Evolutionary conservation across 1,140 invertebrate genomes (phyloP), one percentile per base, ranked within the genome.

Genomic region (Drosophila athabasca): DNA sequence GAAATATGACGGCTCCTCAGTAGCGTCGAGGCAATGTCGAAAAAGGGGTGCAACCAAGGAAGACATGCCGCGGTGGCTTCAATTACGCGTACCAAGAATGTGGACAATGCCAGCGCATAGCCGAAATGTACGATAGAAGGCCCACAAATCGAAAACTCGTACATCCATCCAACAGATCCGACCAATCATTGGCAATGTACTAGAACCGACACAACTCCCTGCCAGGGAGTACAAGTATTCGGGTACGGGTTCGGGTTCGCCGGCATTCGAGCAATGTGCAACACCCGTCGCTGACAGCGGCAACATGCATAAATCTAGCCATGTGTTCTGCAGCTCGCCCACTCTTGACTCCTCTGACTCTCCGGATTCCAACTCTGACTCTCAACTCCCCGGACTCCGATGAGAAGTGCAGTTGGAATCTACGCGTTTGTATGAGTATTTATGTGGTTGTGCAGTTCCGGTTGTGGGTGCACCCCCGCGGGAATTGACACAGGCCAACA

Each of bases 41-140:
- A 15, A 76, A 85, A 58, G 90, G 79, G 89, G 80, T 83, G 81
- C 79, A 41, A 31, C 76, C 72, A 75, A 57, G 51, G 55, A 58
- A 53, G 79, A 75, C 45, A 90, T 80, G 75, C 78, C 70, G 83
- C 89, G 73, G 70, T 82, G 79, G 75, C 84, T 90, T 90, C 89
- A 90, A 90, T 90, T 90, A 90, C 78, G 79, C 88, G 71, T 88
- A 78, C 73, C 62, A 87, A 59, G 82, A 90, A 90, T 89, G 84
- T 61, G 70, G 72, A 84, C 80, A 89, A 88, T 79, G 84, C 79
- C 48, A 59, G 62, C 73, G 67, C 77, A 54, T 82, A 53, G 78
- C 78, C 78, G 5, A 84, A 84, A 88, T 71, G 67, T 26, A 24
- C 62, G 22, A 49, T 69, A 17, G 51, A 35, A 52, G 52, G 50